A percentile compares a stretch with the other conserved stretches of the same genome.
phyloP scores from a whole-genome alignment of 2,888 invertebrate species.

The Synanthedon vespiformis region DNA sequence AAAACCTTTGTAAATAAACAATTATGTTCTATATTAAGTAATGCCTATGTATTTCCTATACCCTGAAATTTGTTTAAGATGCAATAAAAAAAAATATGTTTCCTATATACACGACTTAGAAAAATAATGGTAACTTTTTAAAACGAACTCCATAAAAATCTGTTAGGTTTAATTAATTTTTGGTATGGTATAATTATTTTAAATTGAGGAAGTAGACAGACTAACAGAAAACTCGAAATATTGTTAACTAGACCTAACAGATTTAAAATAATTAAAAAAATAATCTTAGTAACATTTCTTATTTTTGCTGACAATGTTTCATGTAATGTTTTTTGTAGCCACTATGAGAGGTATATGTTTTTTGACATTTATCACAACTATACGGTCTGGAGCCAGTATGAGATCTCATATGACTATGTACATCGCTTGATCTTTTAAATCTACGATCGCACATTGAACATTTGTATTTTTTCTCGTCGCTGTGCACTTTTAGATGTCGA shows the following conservation, averaged over 20 bases:
- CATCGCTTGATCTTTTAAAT: slow-evolving; percentile 25
- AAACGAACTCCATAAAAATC: not conserved
- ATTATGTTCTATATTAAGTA: slow-evolving; percentile 19
- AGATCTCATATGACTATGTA: slow-evolving; percentile 21
- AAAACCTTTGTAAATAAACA: slow-evolving; percentile 10
- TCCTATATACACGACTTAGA: not conserved
- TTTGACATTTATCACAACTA: slow-evolving; percentile 18
- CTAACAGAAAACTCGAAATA: too few relatives aligned
- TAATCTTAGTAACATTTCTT: too few relatives aligned
- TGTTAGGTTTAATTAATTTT: not conserved
- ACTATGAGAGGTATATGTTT: slow-evolving; percentile 24
- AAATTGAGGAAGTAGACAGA: too few relatives aligned
- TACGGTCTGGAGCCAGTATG: slow-evolving; percentile 24
- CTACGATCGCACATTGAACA: slow-evolving; percentile 20
- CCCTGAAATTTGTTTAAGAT: slow-evolving; percentile 4
- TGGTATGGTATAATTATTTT: too few relatives aligned
- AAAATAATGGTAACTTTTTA: too few relatives aligned
- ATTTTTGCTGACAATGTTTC: slow-evolving; percentile 6
- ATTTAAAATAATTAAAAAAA: too few relatives aligned
- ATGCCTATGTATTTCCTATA: not conserved
- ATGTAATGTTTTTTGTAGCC: slow-evolving; percentile 23
- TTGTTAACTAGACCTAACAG: too few relatives aligned
- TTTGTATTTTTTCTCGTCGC: slow-evolving; percentile 21
- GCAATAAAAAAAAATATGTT: slow-evolving; percentile 10
- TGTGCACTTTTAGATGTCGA: slow-evolving; percentile 25